Base-by-base conservation (phyloP, 2,113 vertebrate genomes). In the Mesembrinibis cayennensis region DNA sequence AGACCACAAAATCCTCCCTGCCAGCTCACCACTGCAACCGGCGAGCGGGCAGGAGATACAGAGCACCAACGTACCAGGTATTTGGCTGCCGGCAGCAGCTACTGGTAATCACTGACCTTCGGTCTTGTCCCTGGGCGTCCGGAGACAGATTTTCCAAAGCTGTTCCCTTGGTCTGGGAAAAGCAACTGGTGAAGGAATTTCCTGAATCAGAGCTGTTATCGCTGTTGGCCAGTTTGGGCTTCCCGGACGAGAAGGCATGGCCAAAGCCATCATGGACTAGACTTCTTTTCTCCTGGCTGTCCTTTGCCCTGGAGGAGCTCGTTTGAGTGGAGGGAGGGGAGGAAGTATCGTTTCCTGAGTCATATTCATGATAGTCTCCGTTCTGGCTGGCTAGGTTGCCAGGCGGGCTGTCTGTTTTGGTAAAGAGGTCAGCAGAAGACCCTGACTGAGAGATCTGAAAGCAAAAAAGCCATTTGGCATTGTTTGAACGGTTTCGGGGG, bases 301-400 rank as follows among this genome's bases (percentile, higher is more conserved):
- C 98, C 96, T 98, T 98, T 38, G 98, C 97, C 96, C 98, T 98
- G 96, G 98, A 98, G 50, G 98, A 98, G 90, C 98, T 98, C 21
- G 98, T 98, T 98, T 99, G 99, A 93, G 97, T 98, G n/a, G 99
- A 99, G 16, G 98, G 99, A 36, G 99, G 99, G 19, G 99, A 99
- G 80, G 99, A 99, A 9, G 99, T 99, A 98, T 99, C 99, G 69
- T 99, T 99, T 97, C 99, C 99, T 36, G 99, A 99, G 98, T 99
- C 99, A 87, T 99, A 99, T 98, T 99, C 99, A 84, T 99, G 99
- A 47, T 98, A 98, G 72, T 97, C 98, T 97, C 98, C 98, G 29
- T 97, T 98, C 82, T 97, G 98, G 92, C 95, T 97, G 93, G 98
- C 89, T 81, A 98, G 97, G 91, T 95, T 97, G 94, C 96, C 97